Evolutionary conservation across 1,140 invertebrate species (phyloP).

Genomic region (Drosophila lacertosa): DNA sequence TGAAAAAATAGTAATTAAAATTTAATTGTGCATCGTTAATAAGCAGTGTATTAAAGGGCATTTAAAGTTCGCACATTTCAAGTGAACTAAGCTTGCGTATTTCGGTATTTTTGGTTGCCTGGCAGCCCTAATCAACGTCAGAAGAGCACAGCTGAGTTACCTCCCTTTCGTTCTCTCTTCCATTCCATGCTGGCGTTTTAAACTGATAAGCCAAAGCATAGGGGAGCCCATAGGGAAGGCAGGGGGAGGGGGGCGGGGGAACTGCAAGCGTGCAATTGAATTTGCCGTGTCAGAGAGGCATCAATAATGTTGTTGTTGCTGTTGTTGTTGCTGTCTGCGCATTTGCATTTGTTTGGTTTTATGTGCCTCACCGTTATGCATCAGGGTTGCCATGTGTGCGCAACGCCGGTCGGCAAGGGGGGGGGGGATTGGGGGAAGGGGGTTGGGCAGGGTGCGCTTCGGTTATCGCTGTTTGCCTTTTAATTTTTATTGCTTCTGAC

Average conservation of each 20-base stretch:
- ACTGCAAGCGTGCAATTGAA: slow-evolving; percentile 52
- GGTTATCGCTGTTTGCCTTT: slow-evolving; percentile 79
- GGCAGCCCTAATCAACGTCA: slow-evolving; percentile 58
- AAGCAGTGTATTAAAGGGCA: no score
- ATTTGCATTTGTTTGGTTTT: slow-evolving; percentile 72
- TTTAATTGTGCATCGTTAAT: no score
- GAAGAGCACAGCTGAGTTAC: slow-evolving; percentile 10
- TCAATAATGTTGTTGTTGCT: slow-evolving; percentile 61
- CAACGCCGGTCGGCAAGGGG: background rate
- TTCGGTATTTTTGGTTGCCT: slow-evolving; percentile 7
- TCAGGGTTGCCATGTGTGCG: slow-evolving; percentile 72
- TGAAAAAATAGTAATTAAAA: no score
- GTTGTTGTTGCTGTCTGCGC: slow-evolving; percentile 39
- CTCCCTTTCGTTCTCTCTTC: no score
- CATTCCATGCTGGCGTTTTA: slow-evolving; percentile 21
- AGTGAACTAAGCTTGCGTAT: background rate
- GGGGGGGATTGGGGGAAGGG: background rate
- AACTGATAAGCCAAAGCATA: slow-evolving; percentile 18
- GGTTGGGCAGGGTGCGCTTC: slow-evolving; percentile 18
- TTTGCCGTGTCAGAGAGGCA: slow-evolving; percentile 66
- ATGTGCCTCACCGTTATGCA: slow-evolving; percentile 53
- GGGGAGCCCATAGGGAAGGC: no score
- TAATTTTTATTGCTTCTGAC: slow-evolving; percentile 71
- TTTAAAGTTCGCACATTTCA: background rate
- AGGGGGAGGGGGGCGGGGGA: background rate